Base-by-base conservation (phyloP, 2,888 invertebrate species). In the Rapana venosa region DNA sequence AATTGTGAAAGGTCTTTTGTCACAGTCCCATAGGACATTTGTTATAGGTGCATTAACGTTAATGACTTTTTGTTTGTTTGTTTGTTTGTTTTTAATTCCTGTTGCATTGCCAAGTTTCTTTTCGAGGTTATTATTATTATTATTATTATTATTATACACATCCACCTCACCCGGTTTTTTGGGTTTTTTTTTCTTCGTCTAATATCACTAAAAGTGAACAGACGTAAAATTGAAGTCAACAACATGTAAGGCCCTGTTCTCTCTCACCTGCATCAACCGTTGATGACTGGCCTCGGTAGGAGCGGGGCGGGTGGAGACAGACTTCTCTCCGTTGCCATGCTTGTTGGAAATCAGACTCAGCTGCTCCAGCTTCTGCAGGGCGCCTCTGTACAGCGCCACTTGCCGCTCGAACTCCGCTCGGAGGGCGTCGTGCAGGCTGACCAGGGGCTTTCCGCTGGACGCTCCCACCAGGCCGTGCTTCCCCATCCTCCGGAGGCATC, bases 221-320 rank as follows among this genome's bases (percentile, higher is more conserved):
- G n/a, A n/a, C n/a, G n/a, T n/a, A n/a, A n/a, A n/a, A n/a, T n/a
- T n/a, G n/a, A n/a, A n/a, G n/a, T n/a, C n/a, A n/a, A n/a, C n/a
- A n/a, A n/a, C n/a, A n/a, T n/a, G n/a, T n/a, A n/a, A n/a, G 47
- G 47, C 47, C 30, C 74, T n/a, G 5, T 13, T 47, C 32, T 47
- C 13, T 5, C 36, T 22, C 26, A 87, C 87, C 87, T 98, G 98
- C 92, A 99, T 96, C 86, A 98, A 97, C 47, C 98, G 97, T 96
- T 98, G 98, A 96, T 99, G 98, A 81, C 98, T 98, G 0, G 98
- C 98, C 74, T 98, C 97, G 0, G 98, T 98, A 36, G 98, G 98
- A 91, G 98, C 98, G 81, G 95, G 93, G 11, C 93, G 92, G n/a
- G 92, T 92, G n/a, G 47, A 1, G 26, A 30, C 20, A 56, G 30